Evolutionary conservation across 1,140 invertebrate species (phyloP).

Genomic region (Drosophila seguyi): DNA sequence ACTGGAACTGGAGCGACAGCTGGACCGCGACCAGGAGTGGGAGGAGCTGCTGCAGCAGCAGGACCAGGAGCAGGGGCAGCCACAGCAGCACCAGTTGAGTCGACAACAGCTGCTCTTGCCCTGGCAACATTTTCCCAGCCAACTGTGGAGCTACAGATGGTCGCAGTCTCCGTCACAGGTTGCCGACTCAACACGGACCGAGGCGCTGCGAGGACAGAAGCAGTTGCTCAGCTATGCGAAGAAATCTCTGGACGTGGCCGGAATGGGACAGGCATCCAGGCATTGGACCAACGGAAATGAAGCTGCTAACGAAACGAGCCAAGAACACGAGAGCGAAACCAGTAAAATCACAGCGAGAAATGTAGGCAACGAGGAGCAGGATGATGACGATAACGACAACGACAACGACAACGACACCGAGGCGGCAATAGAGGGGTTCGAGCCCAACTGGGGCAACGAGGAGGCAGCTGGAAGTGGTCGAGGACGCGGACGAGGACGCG

Average conservation of each 20-base stretch:
- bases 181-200: conserved; percentile 56
- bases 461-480: conserved; percentile 38
- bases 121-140: conserved; percentile 69
- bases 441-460: conserved; percentile 55
- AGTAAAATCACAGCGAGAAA: conserved; percentile 56
- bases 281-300: conserved; percentile 74
- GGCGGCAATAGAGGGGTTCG: conserved; percentile 20
- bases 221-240: conserved; percentile 65
- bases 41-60: conserved; percentile 46
- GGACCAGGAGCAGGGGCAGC: conserved; percentile 48
- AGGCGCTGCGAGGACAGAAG: conserved; percentile 23
- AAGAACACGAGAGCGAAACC: conserved; percentile 49
- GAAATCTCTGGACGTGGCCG: conserved; percentile 61
- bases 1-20: conserved; percentile 19
- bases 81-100: conserved; percentile 26
- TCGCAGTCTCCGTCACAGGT: conserved; percentile 56
- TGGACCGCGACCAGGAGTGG: conserved; percentile 28
- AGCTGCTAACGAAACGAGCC: conserved; percentile 74
- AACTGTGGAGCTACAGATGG: conserved; percentile 63
- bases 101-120: conserved; percentile 38
- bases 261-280: conserved; percentile 39
- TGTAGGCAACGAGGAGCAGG: conserved; percentile 16
- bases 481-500: conserved; percentile 4
- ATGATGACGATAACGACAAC: conserved; percentile 20
- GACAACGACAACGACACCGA: conserved; percentile 14